These are phyloP conservation scores for Clepsis dumicolana DNA, from an alignment of 2,888 invertebrate genomes.

Conservation along the genomic window DNA sequence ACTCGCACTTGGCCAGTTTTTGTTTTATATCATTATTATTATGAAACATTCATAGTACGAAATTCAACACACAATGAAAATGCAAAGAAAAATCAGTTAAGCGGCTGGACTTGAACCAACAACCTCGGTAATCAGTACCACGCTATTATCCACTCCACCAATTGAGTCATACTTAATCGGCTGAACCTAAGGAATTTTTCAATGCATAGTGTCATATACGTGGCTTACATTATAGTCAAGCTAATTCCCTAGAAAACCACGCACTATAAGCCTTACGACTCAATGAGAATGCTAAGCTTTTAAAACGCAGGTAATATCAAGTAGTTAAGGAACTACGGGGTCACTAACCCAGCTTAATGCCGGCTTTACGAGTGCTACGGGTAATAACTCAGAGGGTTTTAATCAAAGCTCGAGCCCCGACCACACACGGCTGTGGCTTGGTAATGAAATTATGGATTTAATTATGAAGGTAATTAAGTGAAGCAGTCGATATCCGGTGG, in stretches of 20 bases:
- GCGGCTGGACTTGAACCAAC: too few relatives aligned
- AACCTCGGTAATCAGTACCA: too few relatives aligned
- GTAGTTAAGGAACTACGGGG: neutral
- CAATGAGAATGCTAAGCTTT: neutral
- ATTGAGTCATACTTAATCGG: too few relatives aligned
- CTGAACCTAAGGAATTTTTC: too few relatives aligned
- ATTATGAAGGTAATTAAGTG: slow-evolving; percentile 22
- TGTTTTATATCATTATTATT: too few relatives aligned
- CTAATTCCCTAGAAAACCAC: neutral
- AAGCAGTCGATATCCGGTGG: slow-evolving; percentile 11
- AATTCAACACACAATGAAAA: too few relatives aligned
- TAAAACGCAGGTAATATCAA: neutral
- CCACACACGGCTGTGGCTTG: slow-evolving; percentile 20
- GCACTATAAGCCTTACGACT: neutral
- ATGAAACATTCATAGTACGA: too few relatives aligned
- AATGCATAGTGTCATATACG: too few relatives aligned
- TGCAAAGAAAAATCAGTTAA: too few relatives aligned
- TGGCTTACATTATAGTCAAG: too few relatives aligned
- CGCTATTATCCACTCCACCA: too few relatives aligned
- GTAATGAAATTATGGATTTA: slow-evolving; percentile 26
- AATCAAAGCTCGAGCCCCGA: slow-evolving; percentile 21
- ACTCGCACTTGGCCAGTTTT: too few relatives aligned
- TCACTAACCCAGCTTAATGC: slow-evolving; percentile 12
- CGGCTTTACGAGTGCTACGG: neutral
- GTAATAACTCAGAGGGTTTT: slow-evolving; percentile 34